phyloP scores from a whole-genome alignment of 2,113 vertebrate genomes.

The Cottus gobio region DNA sequence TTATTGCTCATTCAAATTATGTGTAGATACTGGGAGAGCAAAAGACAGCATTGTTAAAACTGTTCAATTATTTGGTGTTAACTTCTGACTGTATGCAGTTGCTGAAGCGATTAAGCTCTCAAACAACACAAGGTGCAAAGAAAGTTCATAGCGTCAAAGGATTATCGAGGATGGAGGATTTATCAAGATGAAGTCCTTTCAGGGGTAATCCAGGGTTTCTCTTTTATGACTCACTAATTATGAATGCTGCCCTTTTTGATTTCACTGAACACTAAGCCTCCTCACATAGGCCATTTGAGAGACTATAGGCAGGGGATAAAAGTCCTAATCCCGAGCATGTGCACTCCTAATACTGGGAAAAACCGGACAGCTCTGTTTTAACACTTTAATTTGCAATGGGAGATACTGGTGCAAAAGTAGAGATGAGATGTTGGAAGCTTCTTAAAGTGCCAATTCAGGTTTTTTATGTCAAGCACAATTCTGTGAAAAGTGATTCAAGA shows the following conservation, averaged over 20 bases:
- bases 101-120: conserved; percentile 51
- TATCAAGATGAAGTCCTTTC: conserved; percentile 68
- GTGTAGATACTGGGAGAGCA: neutral
- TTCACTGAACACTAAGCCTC: conserved; percentile 76
- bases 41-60: neutral
- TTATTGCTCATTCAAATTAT: neutral
- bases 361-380: conserved; percentile 39
- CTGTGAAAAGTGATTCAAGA: neutral
- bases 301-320: conserved; percentile 66
- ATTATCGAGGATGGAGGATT: conserved; percentile 63
- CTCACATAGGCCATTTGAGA: conserved; percentile 54
- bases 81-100: conserved; percentile 15
- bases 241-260: conserved; percentile 74
- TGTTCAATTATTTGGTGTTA: conserved; percentile 16
- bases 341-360: conserved; percentile 74
- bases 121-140: conserved; percentile 63
- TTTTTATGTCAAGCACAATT: conserved; percentile 8
- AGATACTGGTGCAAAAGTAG: conserved; percentile 25
- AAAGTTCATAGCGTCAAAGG: conserved; percentile 72
- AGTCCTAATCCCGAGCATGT: conserved; percentile 81
- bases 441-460: neutral
- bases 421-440: conserved; percentile 21
- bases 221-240: conserved; percentile 72
- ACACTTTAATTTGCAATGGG: conserved; percentile 61
- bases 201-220: conserved; percentile 60